These are phyloP conservation scores for Trididemnum miniatum DNA, from an alignment of 23 tunicate species.

Conservation along the genomic window DNA sequence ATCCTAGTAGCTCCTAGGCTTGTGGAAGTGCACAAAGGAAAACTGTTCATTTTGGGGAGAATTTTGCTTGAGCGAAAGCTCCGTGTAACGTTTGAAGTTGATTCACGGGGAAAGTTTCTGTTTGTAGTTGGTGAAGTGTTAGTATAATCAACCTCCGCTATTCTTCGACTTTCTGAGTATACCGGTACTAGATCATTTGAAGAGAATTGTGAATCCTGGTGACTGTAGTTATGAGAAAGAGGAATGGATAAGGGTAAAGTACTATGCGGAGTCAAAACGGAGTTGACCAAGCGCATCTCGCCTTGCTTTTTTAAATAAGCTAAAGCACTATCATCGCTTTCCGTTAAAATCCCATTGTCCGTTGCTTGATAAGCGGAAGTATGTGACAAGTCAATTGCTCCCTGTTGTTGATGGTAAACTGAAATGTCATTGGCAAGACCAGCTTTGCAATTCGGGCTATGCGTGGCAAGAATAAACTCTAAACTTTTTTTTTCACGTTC, in stretches of 20 bases:
- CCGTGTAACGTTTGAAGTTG: not conserved
- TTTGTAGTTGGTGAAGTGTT: not conserved
- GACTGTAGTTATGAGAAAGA: not conserved
- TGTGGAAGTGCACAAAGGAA: not conserved
- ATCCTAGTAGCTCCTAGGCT: no score
- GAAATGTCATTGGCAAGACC: not conserved
- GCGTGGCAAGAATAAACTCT: conserved; percentile 69
- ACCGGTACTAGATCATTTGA: no score
- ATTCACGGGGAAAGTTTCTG: not conserved
- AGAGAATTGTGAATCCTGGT: no score
- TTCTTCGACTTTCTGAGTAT: not conserved
- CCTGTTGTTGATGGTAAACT: not conserved
- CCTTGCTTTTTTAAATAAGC: not conserved
- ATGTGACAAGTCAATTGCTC: not conserved
- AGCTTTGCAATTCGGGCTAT: conserved; percentile 71
- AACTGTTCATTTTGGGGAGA: not conserved
- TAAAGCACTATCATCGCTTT: not conserved
- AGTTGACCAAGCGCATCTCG: not conserved
- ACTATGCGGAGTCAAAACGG: not conserved
- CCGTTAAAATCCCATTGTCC: not conserved
- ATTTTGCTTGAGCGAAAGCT: no score
- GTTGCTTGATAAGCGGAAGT: not conserved
- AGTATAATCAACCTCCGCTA: not conserved
- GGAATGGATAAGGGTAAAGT: not conserved
- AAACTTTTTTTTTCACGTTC: conserved; percentile 81